phyloP scores from a whole-genome alignment of 2,888 invertebrate genomes.

The Drosophila greeni region DNA sequence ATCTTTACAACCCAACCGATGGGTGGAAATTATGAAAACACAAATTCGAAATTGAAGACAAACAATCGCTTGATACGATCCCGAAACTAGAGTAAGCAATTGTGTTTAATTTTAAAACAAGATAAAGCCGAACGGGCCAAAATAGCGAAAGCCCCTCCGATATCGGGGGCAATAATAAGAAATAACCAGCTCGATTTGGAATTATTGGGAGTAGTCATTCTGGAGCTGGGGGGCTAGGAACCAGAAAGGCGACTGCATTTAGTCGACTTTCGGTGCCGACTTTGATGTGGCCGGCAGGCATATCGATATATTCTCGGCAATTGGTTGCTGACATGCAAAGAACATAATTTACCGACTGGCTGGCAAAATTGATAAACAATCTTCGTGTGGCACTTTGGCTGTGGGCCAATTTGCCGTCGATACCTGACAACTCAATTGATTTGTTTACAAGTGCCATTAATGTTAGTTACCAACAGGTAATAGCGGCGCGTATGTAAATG shows the following conservation, averaged over 20 bases:
- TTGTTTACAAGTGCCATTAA: slow-evolving; percentile 71
- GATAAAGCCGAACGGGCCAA: slow-evolving; percentile 49
- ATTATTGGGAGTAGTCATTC: slow-evolving; percentile 47
- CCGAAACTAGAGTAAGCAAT: slow-evolving; percentile 37
- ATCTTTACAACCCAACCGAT: slow-evolving; percentile 38
- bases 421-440: slow-evolving; percentile 59
- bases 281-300: slow-evolving; percentile 44
- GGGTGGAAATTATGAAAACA: slow-evolving; percentile 54
- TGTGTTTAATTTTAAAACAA: slow-evolving; percentile 65
- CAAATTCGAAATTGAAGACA: slow-evolving; percentile 43
- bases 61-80: slow-evolving; percentile 36
- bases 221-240: neutral
- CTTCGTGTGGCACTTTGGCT: slow-evolving; percentile 43
- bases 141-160: slow-evolving; percentile 31
- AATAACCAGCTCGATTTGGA: slow-evolving; percentile 52
- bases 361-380: slow-evolving; percentile 61
- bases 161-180: slow-evolving; percentile 38
- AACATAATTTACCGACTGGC: slow-evolving; percentile 67
- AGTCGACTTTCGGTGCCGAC: slow-evolving; percentile 56
- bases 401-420: slow-evolving; percentile 60
- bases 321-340: slow-evolving; percentile 77
- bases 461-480: slow-evolving; percentile 43
- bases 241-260: slow-evolving; percentile 28
- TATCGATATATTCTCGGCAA: slow-evolving; percentile 57
- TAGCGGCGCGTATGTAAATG: slow-evolving; percentile 62